Conservation (phyloP, 2,113 vertebrate genomes). For the Callipepla californica region DNA sequence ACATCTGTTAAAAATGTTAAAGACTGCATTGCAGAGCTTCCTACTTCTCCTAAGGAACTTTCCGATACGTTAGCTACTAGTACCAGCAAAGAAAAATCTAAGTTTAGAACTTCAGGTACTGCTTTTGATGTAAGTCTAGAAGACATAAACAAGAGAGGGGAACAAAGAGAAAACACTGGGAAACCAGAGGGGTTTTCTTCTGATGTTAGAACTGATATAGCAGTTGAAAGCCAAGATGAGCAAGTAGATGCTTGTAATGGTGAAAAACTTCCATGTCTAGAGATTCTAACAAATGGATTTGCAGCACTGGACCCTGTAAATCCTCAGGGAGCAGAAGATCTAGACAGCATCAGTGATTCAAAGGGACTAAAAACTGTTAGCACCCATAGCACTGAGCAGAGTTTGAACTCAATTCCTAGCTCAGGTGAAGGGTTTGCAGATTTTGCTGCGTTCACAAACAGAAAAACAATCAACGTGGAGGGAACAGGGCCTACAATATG, state of each 20-base stretch:
- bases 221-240: slow-evolving; percentile 63
- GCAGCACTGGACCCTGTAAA: slow-evolving; percentile 76
- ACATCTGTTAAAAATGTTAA: slow-evolving; percentile 78
- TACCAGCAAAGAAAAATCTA: slow-evolving; percentile 77
- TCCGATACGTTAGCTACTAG: slow-evolving; percentile 77
- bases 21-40: slow-evolving; percentile 72
- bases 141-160: slow-evolving; percentile 67
- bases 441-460: slow-evolving; percentile 87
- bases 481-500: slow-evolving; percentile 56
- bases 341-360: slow-evolving; percentile 70
- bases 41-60: slow-evolving; percentile 74
- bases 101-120: slow-evolving; percentile 72
- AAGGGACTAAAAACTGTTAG: slow-evolving; percentile 71
- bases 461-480: slow-evolving; percentile 66
- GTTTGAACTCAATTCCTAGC: slow-evolving; percentile 67
- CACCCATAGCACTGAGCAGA: slow-evolving; percentile 69
- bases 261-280: slow-evolving; percentile 72
- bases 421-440: slow-evolving; percentile 87
- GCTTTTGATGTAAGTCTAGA: slow-evolving; percentile 65
- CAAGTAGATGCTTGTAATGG: slow-evolving; percentile 82
- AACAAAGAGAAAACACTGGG: slow-evolving; percentile 70
- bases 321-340: slow-evolving; percentile 82
- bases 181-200: slow-evolving; percentile 62
- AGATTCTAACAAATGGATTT: slow-evolving; percentile 94
- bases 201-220: slow-evolving; percentile 58